Base-by-base conservation (phyloP, 2,113 vertebrate species). In the Platysteira castanea region DNA sequence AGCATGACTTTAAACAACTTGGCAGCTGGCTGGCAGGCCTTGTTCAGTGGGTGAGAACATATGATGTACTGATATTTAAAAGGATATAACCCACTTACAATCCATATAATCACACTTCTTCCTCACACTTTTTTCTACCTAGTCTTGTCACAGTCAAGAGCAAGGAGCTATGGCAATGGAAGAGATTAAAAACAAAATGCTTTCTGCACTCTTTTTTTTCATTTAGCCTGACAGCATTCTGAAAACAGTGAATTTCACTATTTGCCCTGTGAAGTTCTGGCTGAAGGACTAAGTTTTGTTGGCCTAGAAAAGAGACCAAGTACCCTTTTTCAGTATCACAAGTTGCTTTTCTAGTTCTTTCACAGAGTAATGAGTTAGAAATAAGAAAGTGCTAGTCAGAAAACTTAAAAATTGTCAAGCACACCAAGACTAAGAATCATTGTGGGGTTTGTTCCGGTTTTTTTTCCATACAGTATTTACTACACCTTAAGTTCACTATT, bases 11-110 rank as follows among this genome's bases (percentile, higher is more conserved):
- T 56, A 86, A 94, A 94, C 33, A 92, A 75, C 60, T 71, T 89
- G 83, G 76, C 90, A 94, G 79, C 82, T 93, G 90, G 60, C 63
- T 96, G 90, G 83, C 60, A 92, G 76, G 47, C 63, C 35, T 77
- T 83, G 73, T 70, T 92, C 64, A 64, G 60, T 84, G 71, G 44
- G 30, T 74, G 47, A 94, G 47, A 4, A 1, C 22, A 49, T 90
- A 83, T 56, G 82, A 94, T 88, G 16, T 68, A 95, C 30, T 93
- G 64, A 86, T 88, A 88, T 84, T 88, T 95, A 75, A 90, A 96
- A 65, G 26, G 60, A 64, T 88, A 88, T 88, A 83, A 93, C 64
- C 52, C 47, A 91, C 22, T 68, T 86, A 59, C 23, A 78, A 75
- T 67, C 56, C 42, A 84, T 64, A 80, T 70, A 90, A 81, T 92